Evolutionary conservation across 2,113 vertebrate species (phyloP), one percentile per base, ranked within the genome.

Genomic region (Mus spicilegus): DNA sequence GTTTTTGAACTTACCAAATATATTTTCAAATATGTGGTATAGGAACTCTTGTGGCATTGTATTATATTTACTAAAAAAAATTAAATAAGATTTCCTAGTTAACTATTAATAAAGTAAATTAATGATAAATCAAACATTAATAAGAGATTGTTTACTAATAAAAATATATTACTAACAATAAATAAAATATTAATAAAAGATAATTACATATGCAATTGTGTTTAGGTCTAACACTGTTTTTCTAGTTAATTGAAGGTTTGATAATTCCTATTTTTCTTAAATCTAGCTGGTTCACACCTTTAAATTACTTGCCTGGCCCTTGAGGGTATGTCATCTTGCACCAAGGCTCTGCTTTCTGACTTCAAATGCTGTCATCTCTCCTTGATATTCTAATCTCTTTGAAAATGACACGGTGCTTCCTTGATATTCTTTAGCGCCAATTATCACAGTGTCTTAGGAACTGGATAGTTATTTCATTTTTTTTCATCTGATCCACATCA

Each of bases 211-310:
- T 81, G 93, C 36, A 8, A 94, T 88, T 91, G 39, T 84, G 1
- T 72, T 95, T 92, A 89, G 5, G 42, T 49, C 89, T 95, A 93
- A 42, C 39, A 73, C 26, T 80, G 19, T 78, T 84, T 92, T 90
- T 85, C 36, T 95, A 63, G 56, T 87, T 90, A 88, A 73, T 78
- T 19, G 30, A 86, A 78, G 14, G 3, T 33, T 36, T 5, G 69
- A 33, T 70, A 14, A 61, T 91, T 89, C 2, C 26, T 87, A 80
- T 30, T 82, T 87, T 89, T 95, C 39, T 84, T 89, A 20, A 77
- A n/a, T 91, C 65, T 69, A 88, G 65, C 8, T 65, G 16, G 49
- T 97, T 97, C 89, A 96, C 96, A 96, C 95, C 77, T 97, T 95
- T 97, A 95, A 96, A 97, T 95, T 94, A 95, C 81, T 91, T 92